Evolutionary conservation across 2,888 invertebrate genomes (phyloP).

Genomic region (Melolontha melolontha): DNA sequence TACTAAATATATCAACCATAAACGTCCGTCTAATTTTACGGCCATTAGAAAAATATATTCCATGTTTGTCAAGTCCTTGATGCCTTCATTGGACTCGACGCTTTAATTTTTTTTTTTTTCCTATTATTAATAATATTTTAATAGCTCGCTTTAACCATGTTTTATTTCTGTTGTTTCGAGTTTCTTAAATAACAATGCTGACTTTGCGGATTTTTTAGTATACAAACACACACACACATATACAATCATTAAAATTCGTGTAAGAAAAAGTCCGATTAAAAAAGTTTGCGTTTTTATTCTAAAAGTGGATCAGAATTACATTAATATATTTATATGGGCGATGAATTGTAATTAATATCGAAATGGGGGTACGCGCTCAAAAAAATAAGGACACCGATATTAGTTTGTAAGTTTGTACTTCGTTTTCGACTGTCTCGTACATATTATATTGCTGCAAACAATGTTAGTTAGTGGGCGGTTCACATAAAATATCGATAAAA

Average conservation of each 20-base stretch:
- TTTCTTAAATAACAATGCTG: slow-evolving; percentile 25
- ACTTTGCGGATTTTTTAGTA: slow-evolving; percentile 26
- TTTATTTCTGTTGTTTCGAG: slow-evolving; percentile 3
- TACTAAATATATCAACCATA: not conserved
- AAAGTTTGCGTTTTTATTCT: slow-evolving; percentile 6
- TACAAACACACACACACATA: not conserved
- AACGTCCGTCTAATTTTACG: slow-evolving; percentile 17
- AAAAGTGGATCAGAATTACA: slow-evolving; percentile 18
- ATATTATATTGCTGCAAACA: too few relatives aligned
- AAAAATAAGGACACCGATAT: slow-evolving; percentile 5
- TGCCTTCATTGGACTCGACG: slow-evolving; percentile 1
- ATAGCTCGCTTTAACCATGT: not conserved
- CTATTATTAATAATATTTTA: not conserved
- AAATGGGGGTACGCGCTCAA: slow-evolving; percentile 4
- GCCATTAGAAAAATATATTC: slow-evolving; percentile 20
- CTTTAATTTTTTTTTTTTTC: slow-evolving; percentile 4
- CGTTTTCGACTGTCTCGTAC: too few relatives aligned
- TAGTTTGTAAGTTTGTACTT: not conserved
- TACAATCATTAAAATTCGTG: too few relatives aligned
- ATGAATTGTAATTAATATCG: slow-evolving; percentile 17
- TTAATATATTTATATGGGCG: not conserved
- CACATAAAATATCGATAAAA: too few relatives aligned
- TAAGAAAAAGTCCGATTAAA: not conserved
- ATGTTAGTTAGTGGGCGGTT: too few relatives aligned
- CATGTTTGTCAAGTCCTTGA: not conserved